phyloP scores from a whole-genome alignment of 2,888 invertebrate genomes.

The Epinotia demarniana region DNA sequence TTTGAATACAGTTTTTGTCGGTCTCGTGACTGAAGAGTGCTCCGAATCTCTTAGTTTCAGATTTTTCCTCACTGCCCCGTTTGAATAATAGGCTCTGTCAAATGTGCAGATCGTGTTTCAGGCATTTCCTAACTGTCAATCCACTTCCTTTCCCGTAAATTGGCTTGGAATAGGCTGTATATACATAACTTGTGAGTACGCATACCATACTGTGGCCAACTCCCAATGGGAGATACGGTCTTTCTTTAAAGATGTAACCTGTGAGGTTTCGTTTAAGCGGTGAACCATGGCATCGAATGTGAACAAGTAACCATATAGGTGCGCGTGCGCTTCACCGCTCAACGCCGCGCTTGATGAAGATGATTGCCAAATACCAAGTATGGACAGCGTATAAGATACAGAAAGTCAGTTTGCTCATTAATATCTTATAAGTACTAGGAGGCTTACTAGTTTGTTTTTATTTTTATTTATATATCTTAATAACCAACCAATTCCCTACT shows the following conservation, averaged over 20 bases:
- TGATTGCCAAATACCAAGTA: neutral
- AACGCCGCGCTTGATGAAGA: neutral
- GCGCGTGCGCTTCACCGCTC: neutral
- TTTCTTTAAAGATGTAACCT: neutral
- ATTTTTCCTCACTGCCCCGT: too few relatives aligned
- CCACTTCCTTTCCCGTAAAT: neutral
- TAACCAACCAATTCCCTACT: conserved; percentile 27
- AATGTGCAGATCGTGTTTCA: too few relatives aligned
- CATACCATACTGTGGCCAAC: conserved; percentile 11
- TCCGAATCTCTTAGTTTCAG: too few relatives aligned
- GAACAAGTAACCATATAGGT: too few relatives aligned
- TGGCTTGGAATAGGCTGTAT: conserved; percentile 7
- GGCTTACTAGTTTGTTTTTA: conserved; percentile 3
- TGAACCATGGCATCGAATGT: too few relatives aligned
- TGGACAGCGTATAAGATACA: conserved; percentile 16
- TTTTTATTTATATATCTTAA: neutral
- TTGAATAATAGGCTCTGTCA: too few relatives aligned
- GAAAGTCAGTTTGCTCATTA: conserved; percentile 14
- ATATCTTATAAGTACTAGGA: conserved; percentile 9
- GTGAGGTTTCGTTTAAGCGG: neutral
- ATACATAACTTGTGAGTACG: conserved; percentile 12
- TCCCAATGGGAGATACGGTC: neutral
- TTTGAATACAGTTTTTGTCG: too few relatives aligned
- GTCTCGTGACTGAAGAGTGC: too few relatives aligned
- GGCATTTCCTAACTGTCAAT: neutral